Evolutionary conservation across 2,113 vertebrate genomes (phyloP).

Genomic region (Psilopogon haemacephalus): DNA sequence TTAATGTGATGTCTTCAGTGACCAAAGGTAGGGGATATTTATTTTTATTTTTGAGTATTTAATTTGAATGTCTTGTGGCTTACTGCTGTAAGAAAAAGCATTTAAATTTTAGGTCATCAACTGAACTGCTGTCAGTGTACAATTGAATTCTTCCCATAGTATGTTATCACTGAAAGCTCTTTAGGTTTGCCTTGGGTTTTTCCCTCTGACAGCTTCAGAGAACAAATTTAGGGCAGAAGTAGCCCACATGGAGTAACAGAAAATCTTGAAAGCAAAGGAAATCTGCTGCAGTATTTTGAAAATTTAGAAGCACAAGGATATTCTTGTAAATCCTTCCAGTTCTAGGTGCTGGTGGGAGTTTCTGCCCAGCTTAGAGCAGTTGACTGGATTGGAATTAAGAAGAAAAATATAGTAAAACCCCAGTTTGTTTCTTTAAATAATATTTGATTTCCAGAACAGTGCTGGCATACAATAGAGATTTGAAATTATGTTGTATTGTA

Average conservation of each 20-base stretch:
- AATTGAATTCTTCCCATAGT: background rate
- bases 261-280: background rate
- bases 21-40: background rate
- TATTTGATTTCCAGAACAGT: background rate
- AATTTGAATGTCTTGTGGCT: background rate
- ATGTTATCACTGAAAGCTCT: background rate
- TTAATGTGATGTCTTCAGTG: background rate
- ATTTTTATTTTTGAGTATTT: background rate
- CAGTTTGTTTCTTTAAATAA: background rate
- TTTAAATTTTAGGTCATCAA: background rate
- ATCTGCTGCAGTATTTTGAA: background rate
- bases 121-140: background rate
- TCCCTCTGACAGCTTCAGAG: background rate
- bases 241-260: background rate
- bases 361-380: background rate
- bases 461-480: background rate
- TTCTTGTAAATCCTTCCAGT: background rate
- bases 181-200: background rate
- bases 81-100: background rate
- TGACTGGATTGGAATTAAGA: background rate
- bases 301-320: background rate
- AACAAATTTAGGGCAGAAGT: background rate
- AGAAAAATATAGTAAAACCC: background rate
- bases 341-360: background rate
- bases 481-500: background rate